Percentiles rank a stretch among this genome's conserved stretches.
phyloP scores from a whole-genome alignment of 2,797 vertebrate species.

The Malurus leucopterus region DNA sequence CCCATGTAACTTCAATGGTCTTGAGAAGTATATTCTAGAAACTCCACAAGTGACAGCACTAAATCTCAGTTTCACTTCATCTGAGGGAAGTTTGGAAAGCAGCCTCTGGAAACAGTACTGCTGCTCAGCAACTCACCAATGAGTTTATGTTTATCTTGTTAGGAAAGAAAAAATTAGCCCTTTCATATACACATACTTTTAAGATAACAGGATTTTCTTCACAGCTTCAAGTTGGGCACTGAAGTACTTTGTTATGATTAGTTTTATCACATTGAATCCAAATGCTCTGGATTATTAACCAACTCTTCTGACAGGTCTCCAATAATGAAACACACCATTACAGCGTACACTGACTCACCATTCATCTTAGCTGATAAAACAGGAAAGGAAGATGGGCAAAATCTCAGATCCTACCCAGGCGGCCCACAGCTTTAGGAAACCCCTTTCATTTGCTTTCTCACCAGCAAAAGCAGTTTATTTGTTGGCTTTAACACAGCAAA shows the following conservation, averaged over 20 bases:
- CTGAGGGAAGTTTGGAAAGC: constrained; percentile 1
- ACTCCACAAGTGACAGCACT: background rate
- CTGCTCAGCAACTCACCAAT: background rate
- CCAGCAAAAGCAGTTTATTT: background rate
- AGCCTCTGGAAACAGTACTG: background rate
- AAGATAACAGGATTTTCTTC: constrained; percentile 54
- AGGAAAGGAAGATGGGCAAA: constrained; percentile 9
- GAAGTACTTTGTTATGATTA: constrained; percentile 38
- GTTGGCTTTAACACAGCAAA: background rate
- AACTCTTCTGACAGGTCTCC: constrained; percentile 28
- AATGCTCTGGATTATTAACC: constrained; percentile 32
- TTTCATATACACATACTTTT: background rate
- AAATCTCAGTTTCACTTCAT: background rate
- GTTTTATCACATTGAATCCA: constrained; percentile 46
- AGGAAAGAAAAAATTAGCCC: background rate
- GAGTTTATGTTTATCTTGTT: constrained; percentile 10
- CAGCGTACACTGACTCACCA: constrained; percentile 17
- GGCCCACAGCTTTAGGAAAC: constrained; percentile 2
- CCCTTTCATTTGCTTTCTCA: background rate
- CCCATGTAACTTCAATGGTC: background rate
- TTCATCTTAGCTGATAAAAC: constrained; percentile 25
- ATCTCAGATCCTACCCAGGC: background rate
- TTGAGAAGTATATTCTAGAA: background rate
- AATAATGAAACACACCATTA: background rate
- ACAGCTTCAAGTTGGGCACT: constrained; percentile 13